These are phyloP conservation scores for Callitettix versicolor DNA, from an alignment of 1,140 invertebrate genomes.

Conservation along the genomic window DNA sequence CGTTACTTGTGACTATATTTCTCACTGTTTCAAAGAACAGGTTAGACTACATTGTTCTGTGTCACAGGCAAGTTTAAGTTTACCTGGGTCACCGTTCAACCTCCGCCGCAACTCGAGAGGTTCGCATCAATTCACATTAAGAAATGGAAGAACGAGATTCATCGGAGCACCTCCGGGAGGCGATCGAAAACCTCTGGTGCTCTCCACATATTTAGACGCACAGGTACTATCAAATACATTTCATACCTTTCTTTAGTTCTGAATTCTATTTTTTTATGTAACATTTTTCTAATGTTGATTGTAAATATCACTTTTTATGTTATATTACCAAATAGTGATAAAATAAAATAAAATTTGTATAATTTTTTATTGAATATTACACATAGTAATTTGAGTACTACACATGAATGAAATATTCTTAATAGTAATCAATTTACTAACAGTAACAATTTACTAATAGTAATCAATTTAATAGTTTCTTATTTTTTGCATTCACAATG, in stretches of 20 bases:
- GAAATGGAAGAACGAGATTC: constrained; percentile 57
- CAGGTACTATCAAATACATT: constrained; percentile 26
- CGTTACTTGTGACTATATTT: too few species aligned
- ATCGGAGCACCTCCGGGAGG: constrained; percentile 53
- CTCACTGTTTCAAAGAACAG: too few species aligned
- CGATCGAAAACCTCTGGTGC: constrained; percentile 84
- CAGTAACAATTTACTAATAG: too few species aligned
- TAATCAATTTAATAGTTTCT: too few species aligned
- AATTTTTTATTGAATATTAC: too few species aligned
- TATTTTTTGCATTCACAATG: too few species aligned
- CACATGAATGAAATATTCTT: too few species aligned
- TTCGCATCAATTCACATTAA: constrained; percentile 83
- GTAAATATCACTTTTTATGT: not conserved
- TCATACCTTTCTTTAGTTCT: not conserved
- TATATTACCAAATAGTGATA: too few species aligned
- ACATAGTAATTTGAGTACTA: too few species aligned
- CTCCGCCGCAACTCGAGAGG: constrained; percentile 75
- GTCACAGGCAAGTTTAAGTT: constrained; percentile 83
- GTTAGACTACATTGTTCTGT: not conserved
- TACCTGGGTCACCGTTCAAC: constrained; percentile 93
- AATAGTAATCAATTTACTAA: too few species aligned
- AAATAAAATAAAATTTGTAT: too few species aligned
- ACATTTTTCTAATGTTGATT: too few species aligned
- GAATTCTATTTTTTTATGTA: not conserved
- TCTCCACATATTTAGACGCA: constrained; percentile 89